A percentile compares a stretch with the other conserved stretches of the same genome.
Evolutionary conservation across 2,113 vertebrate genomes (phyloP).

Genomic region (pig (Sus scrofa)): DNA sequence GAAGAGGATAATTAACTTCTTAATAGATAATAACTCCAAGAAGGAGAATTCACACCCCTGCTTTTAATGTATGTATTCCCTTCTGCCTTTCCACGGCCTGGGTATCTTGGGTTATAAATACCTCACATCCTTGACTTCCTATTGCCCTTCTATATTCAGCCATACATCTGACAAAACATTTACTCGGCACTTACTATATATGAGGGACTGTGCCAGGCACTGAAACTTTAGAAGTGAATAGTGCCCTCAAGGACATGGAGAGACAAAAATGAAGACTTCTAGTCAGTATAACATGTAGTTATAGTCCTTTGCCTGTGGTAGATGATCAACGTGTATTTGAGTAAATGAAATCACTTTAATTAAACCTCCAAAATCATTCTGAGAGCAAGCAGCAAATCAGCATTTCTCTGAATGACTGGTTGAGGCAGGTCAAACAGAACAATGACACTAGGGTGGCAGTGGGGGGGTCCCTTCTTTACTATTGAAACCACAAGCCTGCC

Average conservation of each 20-base stretch:
- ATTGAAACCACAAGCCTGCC: background rate
- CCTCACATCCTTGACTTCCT: background rate
- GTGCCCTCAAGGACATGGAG: background rate
- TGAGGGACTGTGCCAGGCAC: background rate
- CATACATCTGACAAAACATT: background rate
- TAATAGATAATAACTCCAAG: background rate
- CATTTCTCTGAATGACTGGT: slow-evolving; percentile 3
- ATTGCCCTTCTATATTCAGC: background rate
- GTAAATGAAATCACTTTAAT: slow-evolving; percentile 53
- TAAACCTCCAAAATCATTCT: slow-evolving; percentile 22
- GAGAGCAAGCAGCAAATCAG: background rate
- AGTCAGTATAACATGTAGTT: background rate
- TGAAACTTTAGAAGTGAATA: background rate
- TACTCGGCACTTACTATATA: background rate
- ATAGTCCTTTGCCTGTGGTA: background rate
- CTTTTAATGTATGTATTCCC: background rate
- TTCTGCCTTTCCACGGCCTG: background rate
- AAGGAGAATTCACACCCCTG: background rate
- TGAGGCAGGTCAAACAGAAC: background rate
- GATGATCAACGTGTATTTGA: background rate
- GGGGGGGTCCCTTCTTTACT: background rate
- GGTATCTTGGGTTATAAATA: background rate
- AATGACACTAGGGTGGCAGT: rapidly evolving
- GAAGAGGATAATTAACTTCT: background rate
- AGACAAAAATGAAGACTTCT: slow-evolving; percentile 23